Evolutionary conservation across 2,113 vertebrate species (phyloP).

Genomic region (Aegotheles bennettii): DNA sequence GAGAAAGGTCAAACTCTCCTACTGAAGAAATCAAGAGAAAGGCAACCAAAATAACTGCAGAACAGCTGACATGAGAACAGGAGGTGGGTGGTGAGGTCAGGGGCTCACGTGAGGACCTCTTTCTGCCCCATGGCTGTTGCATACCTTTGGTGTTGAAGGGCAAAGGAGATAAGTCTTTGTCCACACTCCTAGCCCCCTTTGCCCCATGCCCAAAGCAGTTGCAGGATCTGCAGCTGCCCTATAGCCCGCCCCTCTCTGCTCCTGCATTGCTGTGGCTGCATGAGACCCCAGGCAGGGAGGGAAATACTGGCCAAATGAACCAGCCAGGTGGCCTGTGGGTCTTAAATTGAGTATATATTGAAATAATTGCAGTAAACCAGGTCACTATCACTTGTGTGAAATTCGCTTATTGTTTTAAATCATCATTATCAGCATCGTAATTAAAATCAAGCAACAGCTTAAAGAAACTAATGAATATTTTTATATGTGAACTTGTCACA

Average conservation of each 20-base stretch:
- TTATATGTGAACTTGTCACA: conserved; percentile 15
- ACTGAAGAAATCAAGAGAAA: neutral
- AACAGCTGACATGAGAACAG: neutral
- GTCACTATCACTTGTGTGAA: neutral
- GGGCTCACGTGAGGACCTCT: neutral
- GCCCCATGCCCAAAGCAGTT: neutral
- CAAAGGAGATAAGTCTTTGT: neutral
- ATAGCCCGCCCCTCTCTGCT: neutral
- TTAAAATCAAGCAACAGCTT: conserved; percentile 60
- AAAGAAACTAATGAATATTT: conserved; percentile 58
- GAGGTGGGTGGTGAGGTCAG: neutral
- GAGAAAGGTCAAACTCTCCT: neutral
- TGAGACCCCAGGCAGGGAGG: neutral
- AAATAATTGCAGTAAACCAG: conserved; percentile 23
- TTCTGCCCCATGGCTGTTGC: neutral
- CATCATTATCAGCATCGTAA: conserved; percentile 32
- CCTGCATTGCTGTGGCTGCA: neutral
- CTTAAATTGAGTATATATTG: neutral
- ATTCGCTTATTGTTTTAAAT: conserved; percentile 48
- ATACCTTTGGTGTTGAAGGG: neutral
- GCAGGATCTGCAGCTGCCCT: neutral
- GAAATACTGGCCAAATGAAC: neutral
- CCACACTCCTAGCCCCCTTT: neutral
- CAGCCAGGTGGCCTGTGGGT: neutral
- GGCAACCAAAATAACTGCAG: neutral